Conservation (phyloP, 2,113 vertebrate genomes). For the Marmota flaviventris region DNA sequence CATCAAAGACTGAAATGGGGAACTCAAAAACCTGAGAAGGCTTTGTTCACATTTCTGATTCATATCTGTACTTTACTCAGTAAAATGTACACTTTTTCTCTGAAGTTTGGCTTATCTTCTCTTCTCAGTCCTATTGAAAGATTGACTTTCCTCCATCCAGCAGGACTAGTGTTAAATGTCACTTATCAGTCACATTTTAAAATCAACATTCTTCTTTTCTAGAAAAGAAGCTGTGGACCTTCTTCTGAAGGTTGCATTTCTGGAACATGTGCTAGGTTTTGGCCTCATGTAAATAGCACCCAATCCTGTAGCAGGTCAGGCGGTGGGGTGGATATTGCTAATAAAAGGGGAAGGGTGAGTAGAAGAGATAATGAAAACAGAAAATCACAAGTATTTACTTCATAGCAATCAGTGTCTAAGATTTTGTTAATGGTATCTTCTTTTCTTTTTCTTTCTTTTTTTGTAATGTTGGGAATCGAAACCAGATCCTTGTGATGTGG, state of each 20-base stretch:
- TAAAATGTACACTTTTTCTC: not conserved
- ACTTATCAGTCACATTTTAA: not conserved
- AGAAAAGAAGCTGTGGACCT: not conserved
- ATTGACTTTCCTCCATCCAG: not conserved
- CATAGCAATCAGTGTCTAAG: not conserved
- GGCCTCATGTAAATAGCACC: not conserved
- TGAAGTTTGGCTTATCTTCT: not conserved
- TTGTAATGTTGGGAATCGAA: no score
- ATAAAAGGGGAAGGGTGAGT: not conserved
- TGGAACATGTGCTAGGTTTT: not conserved
- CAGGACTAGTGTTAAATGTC: not conserved
- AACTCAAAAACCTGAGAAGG: not conserved
- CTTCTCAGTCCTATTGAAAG: not conserved
- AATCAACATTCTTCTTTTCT: slow-evolving; percentile 8
- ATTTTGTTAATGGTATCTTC: not conserved
- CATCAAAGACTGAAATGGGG: not conserved
- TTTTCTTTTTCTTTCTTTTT: no score
- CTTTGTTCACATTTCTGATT: not conserved
- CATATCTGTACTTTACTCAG: not conserved
- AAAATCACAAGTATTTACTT: not conserved
- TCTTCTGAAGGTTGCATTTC: not conserved
- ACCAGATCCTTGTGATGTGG: no score
- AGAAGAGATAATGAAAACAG: no score
- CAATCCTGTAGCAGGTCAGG: no score
- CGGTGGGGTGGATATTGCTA: not conserved